Base-by-base conservation (phyloP, 2,888 invertebrate species). In the Oithona nana region DNA sequence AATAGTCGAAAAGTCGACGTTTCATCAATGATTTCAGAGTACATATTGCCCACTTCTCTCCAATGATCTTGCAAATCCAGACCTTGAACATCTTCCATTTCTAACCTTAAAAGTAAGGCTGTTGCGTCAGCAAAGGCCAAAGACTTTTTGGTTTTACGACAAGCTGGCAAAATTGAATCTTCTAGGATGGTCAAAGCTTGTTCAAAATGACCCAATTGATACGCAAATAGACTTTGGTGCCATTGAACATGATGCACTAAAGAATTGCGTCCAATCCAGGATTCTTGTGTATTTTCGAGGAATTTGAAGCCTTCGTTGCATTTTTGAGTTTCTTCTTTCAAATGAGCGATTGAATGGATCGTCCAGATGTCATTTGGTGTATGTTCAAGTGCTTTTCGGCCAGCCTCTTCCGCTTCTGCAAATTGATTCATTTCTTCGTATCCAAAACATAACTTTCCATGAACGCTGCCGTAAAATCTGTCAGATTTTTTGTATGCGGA, bases 331-430 rank as follows among this genome's bases (percentile, higher is more conserved):
- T 54, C 54, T 24, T 54, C 24, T 20, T 26, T 16, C 2, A 54
- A 16, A 22, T 54, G 54, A 26, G 54, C 16, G 16, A 54, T 54
- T 2, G 54, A 20, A 24, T 54, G 54, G 26, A 54, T 24, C 24
- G 54, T 26, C 54, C 54, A 54, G 26, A 54, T 54, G 54, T 54
- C 54, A 24, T 54, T 54, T 4, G 54, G 54, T 3, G 54, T 54
- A 24, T 54, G 54, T 24, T 54, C 54, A 20, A 54, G 26, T 24
- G 54, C 54, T 3, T 24, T 54, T 2, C 24, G 13, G 3, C 54
- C 54, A 24, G 54, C 54, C 54, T 54, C 26, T 16, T 24, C 22
- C 2, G 24, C 54, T 26, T 24, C 22, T 24, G 22, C 54, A 22
- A 24, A 54, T 26, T 54, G 54, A 26, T 26, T 26, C 3, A 16